Conservation (phyloP, 2,888 invertebrate genomes). For the Charanyca ferruginea region DNA sequence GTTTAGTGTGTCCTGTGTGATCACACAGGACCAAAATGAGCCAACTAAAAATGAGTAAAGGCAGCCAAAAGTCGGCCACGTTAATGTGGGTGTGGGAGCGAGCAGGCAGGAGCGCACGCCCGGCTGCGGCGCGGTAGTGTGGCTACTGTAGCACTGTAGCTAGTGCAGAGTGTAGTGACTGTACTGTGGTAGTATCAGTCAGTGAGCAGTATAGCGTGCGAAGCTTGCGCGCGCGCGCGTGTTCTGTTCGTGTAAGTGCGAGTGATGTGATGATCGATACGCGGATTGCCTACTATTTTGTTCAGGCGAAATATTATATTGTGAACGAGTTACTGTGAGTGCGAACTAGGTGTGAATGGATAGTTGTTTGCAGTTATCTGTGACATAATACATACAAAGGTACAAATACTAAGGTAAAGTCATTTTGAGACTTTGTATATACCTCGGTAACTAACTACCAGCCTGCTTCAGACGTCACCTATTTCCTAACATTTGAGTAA, state of each 20-base stretch:
- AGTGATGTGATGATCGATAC: constrained; percentile 33
- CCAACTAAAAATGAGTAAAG: background rate
- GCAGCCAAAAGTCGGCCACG: background rate
- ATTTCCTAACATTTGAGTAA: no score
- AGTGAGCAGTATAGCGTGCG: constrained; percentile 11
- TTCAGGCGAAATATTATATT: constrained; percentile 16
- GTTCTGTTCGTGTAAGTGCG: background rate
- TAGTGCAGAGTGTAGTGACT: background rate
- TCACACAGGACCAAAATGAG: no score
- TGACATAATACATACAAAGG: background rate
- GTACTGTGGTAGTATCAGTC: background rate
- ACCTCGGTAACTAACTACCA: background rate
- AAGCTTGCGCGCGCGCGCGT: constrained; percentile 40
- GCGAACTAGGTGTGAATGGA: constrained; percentile 9
- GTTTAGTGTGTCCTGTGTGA: no score
- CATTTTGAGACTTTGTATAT: background rate
- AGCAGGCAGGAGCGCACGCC: background rate
- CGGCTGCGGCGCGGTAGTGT: no score
- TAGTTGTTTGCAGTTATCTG: constrained; percentile 3
- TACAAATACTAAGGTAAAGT: constrained; percentile 17
- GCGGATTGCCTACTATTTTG: constrained; percentile 13
- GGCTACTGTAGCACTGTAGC: no score
- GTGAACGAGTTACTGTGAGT: constrained; percentile 23
- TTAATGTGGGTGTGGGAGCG: background rate
- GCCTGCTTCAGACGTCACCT: no score